These are phyloP conservation scores for Parazoanthus atlanticus DNA, from an alignment of 92 coral and sea anemone species.

Conservation along the genomic window DNA sequence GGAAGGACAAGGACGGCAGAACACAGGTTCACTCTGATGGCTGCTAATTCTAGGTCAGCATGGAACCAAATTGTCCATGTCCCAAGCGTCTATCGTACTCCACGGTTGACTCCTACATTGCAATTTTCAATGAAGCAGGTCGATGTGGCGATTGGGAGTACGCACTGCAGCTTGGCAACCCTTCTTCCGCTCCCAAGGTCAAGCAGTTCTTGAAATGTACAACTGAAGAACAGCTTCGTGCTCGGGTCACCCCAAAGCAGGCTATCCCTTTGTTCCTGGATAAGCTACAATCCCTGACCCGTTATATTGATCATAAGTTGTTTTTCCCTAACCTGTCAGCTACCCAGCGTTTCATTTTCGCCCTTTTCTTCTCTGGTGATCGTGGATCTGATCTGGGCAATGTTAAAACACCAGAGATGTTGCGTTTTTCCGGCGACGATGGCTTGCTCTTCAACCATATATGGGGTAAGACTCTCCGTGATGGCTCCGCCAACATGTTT, in stretches of 20 bases:
- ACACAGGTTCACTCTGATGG: constrained; percentile 44
- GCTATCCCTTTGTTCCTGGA: constrained; percentile 60
- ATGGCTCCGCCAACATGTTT: constrained; percentile 24
- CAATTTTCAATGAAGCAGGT: constrained; percentile 32
- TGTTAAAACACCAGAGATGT: constrained; percentile 34
- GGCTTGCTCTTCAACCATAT: constrained; percentile 63
- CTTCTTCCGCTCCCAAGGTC: constrained; percentile 57
- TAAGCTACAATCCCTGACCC: constrained; percentile 52
- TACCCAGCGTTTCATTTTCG: too few relatives aligned
- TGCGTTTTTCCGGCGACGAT: constrained; percentile 65
- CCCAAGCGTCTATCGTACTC: constrained; percentile 54
- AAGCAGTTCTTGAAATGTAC: constrained; percentile 47
- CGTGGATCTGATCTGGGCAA: too few relatives aligned
- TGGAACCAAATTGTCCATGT: constrained; percentile 38
- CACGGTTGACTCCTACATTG: constrained; percentile 59
- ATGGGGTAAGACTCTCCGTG: background rate
- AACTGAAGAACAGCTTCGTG: constrained; percentile 55
- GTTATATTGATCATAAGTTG: constrained; percentile 39
- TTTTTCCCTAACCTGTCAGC: constrained; percentile 34
- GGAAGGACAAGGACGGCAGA: constrained; percentile 4
- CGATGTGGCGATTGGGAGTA: constrained; percentile 55
- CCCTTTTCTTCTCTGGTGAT: too few relatives aligned
- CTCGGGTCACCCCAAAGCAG: constrained; percentile 29
- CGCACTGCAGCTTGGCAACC: constrained; percentile 54
- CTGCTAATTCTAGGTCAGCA: constrained; percentile 36